Evolutionary conservation across 2,888 invertebrate genomes (phyloP).

Genomic region (Lampropteryx suffumata): DNA sequence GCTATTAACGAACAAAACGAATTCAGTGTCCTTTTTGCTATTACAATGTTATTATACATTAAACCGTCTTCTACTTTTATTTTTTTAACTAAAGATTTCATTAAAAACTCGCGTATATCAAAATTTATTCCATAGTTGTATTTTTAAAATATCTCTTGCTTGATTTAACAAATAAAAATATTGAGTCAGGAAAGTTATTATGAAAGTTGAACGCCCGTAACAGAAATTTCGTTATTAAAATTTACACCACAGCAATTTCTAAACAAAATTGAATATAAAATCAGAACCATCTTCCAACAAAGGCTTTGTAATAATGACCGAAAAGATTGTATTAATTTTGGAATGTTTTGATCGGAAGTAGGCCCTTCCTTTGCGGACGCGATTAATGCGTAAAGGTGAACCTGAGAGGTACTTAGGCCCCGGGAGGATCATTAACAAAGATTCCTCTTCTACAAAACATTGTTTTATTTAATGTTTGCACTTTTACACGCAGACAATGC

Average conservation of each 20-base stretch:
- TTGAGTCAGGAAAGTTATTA: not conserved
- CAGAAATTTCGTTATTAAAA: conserved; percentile 11
- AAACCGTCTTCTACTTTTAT: not conserved
- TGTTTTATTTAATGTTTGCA: conserved; percentile 58
- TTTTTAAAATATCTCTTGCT: not conserved
- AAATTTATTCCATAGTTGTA: not conserved
- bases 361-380: conserved; percentile 49
- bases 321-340: conserved; percentile 40
- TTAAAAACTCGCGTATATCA: not conserved
- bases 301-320: conserved; percentile 30
- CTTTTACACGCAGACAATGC: conserved; percentile 54
- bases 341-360: conserved; percentile 50
- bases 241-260: conserved; percentile 5
- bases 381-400: conserved; percentile 48
- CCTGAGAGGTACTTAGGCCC: conserved; percentile 41
- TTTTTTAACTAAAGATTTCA: not conserved
- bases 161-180: not conserved
- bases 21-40: conserved; percentile 14
- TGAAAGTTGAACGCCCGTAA: conserved; percentile 1
- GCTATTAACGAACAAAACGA: conserved; percentile 21
- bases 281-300: conserved; percentile 24
- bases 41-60: conserved; percentile 7
- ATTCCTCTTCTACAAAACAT: conserved; percentile 43
- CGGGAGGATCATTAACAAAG: conserved; percentile 49
- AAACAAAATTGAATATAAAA: conserved; percentile 16